Evolutionary conservation across 2,888 invertebrate species (phyloP).

Genomic region (Drosophila demipolita): DNA sequence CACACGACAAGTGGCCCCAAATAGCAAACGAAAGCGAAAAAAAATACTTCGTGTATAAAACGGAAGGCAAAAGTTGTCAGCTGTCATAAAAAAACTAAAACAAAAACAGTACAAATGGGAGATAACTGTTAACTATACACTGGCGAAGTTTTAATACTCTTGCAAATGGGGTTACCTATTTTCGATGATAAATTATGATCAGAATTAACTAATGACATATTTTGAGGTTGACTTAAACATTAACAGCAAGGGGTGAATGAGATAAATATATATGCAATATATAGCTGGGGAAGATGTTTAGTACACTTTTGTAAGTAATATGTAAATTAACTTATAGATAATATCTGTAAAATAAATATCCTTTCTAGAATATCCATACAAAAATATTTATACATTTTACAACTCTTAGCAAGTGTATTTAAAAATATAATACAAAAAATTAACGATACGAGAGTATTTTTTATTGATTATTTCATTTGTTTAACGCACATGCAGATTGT

Average conservation of each 20-base stretch:
- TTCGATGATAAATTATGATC: background rate
- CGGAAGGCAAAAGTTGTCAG: slow-evolving; percentile 62
- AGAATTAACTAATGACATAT: background rate
- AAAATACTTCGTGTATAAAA: slow-evolving; percentile 34
- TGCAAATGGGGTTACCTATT: background rate
- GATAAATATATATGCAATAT: background rate
- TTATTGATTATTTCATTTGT: slow-evolving; percentile 54
- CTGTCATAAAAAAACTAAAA: slow-evolving; percentile 49
- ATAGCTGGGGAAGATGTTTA: background rate
- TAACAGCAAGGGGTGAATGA: background rate
- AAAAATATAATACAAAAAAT: slow-evolving; percentile 5
- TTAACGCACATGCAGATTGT: slow-evolving; percentile 59
- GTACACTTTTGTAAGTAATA: background rate
- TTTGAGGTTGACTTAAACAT: background rate
- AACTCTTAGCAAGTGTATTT: slow-evolving; percentile 8
- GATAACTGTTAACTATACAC: background rate
- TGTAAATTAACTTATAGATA: background rate
- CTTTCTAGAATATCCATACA: background rate
- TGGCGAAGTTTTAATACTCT: slow-evolving; percentile 17
- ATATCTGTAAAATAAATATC: background rate
- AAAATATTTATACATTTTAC: background rate
- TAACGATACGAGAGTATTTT: slow-evolving; percentile 17
- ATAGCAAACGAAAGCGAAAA: slow-evolving; percentile 14
- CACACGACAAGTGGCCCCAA: slow-evolving; percentile 52
- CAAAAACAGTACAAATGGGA: slow-evolving; percentile 5